Evolutionary conservation across 2,113 vertebrate species (phyloP), one percentile per base, ranked within the genome.

Genomic region (Toxotes jaculatrix): DNA sequence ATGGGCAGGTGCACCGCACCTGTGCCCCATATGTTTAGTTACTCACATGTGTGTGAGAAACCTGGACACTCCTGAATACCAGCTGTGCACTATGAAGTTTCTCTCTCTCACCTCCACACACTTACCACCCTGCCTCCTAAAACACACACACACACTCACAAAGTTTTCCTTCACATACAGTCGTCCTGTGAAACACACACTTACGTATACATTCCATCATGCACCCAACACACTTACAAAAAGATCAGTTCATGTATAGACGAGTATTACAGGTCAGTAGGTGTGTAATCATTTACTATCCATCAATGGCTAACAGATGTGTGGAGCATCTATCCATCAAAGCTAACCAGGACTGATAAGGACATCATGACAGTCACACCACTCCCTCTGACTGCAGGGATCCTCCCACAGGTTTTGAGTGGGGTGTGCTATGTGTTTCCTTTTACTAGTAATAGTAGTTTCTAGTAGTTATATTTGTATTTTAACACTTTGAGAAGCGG

Each of bases 1-100:
- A 78, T 11, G 23, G 53, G 89, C 93, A 93, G 92, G 91, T 93
- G 92, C 87, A 84, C 78, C 71, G 55, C 93, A 93, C 87, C 93
- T 94, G 93, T 55, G 64, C 32, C 55, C 69, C 84, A 88, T 77
- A 21, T 88, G 84, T 72, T 62, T 62, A 80, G 17, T 42, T 57
- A 42, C 56, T 56, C 27, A 51, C 38, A 19, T 42, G 69, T 4
- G 11, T 69, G 60, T 71, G 42, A 53, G 59, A 56, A 55, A 36
- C 19, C 38, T 47, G n/a, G 34, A 88, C 36, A 73, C 64, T 60
- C 12, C 77, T 79, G 60, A 36, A 69, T 49, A 62, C 60, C 74
- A 88, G 79, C 87, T 90, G 85, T 74, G 74, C 14, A 27, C 79
- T 82, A n/a, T 79, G 53, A 82, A 62, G 62, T 77, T 63, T 86